Conservation (phyloP, 2,888 invertebrate species). For the Spilosoma lubricipeda region DNA sequence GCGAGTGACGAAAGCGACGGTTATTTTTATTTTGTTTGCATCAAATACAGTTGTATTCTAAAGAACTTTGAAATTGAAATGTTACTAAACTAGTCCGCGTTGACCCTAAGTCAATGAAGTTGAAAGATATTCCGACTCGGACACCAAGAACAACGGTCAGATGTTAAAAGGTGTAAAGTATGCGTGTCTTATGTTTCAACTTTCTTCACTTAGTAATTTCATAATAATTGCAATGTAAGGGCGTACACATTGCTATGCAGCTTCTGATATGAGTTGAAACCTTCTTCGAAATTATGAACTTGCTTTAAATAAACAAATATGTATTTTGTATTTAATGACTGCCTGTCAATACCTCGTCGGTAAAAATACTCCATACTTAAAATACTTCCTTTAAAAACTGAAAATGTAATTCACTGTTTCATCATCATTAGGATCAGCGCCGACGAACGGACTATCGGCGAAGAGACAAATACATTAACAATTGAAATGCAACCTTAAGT, state of each 20-base stretch:
- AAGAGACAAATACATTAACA: too few relatives aligned
- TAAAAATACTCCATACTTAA: background rate
- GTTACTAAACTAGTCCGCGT: too few relatives aligned
- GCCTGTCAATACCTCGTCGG: background rate
- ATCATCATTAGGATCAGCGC: background rate
- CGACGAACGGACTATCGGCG: too few relatives aligned
- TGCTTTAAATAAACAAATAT: background rate
- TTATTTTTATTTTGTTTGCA: too few relatives aligned
- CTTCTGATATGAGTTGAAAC: conserved; percentile 29
- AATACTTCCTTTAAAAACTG: background rate
- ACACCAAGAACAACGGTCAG: conserved; percentile 2
- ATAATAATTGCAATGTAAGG: conserved; percentile 30
- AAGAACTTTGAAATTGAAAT: too few relatives aligned
- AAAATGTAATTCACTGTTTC: background rate
- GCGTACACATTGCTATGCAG: conserved; percentile 48
- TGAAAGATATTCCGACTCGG: conserved; percentile 37
- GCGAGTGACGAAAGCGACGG: too few relatives aligned
- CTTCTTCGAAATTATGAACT: background rate
- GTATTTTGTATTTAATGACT: background rate
- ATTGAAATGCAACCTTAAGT: too few relatives aligned
- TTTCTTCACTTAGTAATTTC: conserved; percentile 37
- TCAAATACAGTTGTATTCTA: too few relatives aligned
- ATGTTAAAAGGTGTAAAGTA: conserved; percentile 27
- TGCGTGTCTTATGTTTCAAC: conserved; percentile 28
- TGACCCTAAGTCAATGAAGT: conserved; percentile 36